Conservation (phyloP, 2,797 vertebrate genomes). For the Enteromius viviparus region DNA sequence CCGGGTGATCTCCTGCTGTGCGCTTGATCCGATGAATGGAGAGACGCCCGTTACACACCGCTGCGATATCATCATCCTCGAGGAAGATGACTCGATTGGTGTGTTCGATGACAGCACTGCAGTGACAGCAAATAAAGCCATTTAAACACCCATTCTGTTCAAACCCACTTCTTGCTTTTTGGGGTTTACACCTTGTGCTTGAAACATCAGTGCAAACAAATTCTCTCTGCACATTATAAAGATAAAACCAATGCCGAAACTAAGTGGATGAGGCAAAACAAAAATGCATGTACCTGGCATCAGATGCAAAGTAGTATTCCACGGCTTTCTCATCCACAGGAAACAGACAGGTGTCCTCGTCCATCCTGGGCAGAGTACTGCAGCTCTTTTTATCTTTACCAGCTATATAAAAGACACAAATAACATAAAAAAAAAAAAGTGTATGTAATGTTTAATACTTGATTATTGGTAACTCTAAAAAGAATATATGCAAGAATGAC, state of each 20-base stretch:
- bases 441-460: too few relatives aligned
- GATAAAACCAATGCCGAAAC: background rate
- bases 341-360: conserved; percentile 95
- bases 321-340: conserved; percentile 96
- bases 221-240: background rate
- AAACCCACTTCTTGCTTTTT: background rate
- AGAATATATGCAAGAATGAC: background rate
- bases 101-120: conserved; percentile 95
- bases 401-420: conserved; percentile 61
- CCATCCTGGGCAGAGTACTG: conserved; percentile 81
- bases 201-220: background rate
- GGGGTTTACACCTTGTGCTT: background rate
- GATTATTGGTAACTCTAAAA: background rate
- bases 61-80: conserved; percentile 97
- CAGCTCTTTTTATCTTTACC: conserved; percentile 93
- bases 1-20: conserved; percentile 88
- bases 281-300: conserved; percentile 84
- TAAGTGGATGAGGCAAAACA: background rate
- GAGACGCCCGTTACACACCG: conserved; percentile 89
- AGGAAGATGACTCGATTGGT: conserved; percentile 97
- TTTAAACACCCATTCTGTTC: background rate
- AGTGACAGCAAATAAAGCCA: background rate
- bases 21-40: conserved; percentile 98
- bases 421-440: background rate
- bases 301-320: conserved; percentile 98